A percentile compares a stretch with the other conserved stretches of the same genome.
Evolutionary conservation across 1,140 invertebrate genomes (phyloP).

Genomic region (Drosophila sechellia): DNA sequence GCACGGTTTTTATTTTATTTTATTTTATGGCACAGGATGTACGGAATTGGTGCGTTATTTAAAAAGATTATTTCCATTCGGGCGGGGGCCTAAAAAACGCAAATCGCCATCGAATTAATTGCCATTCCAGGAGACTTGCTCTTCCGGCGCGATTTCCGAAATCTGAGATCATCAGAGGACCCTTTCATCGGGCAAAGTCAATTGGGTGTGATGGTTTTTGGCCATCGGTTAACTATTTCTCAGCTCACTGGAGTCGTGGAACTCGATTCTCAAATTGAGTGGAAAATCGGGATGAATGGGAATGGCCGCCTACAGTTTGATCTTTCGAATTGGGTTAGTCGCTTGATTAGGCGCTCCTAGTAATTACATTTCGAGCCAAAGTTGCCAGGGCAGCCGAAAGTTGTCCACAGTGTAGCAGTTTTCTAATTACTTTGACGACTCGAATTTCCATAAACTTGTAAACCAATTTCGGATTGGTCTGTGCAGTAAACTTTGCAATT

Average conservation of each 20-base stretch:
- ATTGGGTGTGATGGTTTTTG: conserved; percentile 37
- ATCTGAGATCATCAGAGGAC: conserved; percentile 6
- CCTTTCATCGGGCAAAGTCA: conserved; percentile 10
- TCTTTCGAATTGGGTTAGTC: conserved; percentile 24
- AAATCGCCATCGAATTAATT: conserved; percentile 2
- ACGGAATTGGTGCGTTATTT: neutral
- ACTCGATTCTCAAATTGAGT: conserved; percentile 45
- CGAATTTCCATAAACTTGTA: conserved; percentile 31
- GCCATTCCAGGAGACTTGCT: neutral
- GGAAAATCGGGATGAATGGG: conserved; percentile 15
- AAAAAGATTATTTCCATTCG: neutral
- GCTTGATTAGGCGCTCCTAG: conserved; percentile 31
- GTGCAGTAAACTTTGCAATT: conserved; percentile 8
- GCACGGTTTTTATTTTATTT: neutral
- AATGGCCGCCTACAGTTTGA: conserved; percentile 16
- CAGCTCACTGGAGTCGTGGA: conserved; percentile 24
- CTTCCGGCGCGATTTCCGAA: neutral
- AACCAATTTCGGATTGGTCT: neutral
- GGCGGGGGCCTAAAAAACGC: neutral
- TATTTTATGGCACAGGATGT: conserved; percentile 13
- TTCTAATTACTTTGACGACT: conserved; percentile 36
- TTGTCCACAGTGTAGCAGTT: conserved; percentile 15
- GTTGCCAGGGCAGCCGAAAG: conserved; percentile 13
- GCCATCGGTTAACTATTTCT: conserved; percentile 26
- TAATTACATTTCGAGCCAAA: conserved; percentile 17